These are phyloP conservation scores for Diploptera punctata DNA, from an alignment of 2,888 invertebrate species.

Conservation along the genomic window DNA sequence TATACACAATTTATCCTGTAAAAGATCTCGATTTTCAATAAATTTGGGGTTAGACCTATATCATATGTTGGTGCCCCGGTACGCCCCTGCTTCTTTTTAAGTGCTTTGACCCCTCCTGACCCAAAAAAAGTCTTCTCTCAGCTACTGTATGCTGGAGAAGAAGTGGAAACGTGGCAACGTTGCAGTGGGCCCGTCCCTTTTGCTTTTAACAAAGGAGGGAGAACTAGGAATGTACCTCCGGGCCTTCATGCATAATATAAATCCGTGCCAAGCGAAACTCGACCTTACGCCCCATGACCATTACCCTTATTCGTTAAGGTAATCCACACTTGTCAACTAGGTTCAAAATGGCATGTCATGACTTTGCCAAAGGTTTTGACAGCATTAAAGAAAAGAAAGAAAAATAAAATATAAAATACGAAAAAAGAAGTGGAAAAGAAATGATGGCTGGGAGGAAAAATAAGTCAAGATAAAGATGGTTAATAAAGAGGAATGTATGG, in stretches of 20 bases:
- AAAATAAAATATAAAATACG: slow-evolving; percentile 6
- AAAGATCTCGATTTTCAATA: no score
- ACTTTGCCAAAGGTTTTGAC: slow-evolving; percentile 27
- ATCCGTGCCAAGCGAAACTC: slow-evolving; percentile 25
- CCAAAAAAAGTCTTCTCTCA: background rate
- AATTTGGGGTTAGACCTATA: no score
- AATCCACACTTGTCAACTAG: slow-evolving; percentile 10
- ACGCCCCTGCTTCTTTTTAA: slow-evolving; percentile 4
- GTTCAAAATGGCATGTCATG: background rate
- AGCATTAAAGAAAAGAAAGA: slow-evolving; percentile 10
- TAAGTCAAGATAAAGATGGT: no score
- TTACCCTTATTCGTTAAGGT: slow-evolving; percentile 1
- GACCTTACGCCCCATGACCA: slow-evolving; percentile 29
- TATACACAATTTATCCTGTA: no score
- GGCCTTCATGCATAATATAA: slow-evolving; percentile 36
- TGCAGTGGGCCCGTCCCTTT: slow-evolving; percentile 24
- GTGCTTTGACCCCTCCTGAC: slow-evolving; percentile 12
- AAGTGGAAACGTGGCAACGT: slow-evolving; percentile 23
- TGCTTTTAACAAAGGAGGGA: slow-evolving; percentile 31
- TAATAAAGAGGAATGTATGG: no score
- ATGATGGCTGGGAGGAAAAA: background rate
- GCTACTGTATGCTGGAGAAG: slow-evolving; percentile 12
- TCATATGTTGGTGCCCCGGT: background rate
- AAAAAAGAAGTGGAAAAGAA: no score
- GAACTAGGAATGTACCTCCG: slow-evolving; percentile 31